Conservation (phyloP, 2,797 vertebrate genomes). For the Chaunax sp. region DNA sequence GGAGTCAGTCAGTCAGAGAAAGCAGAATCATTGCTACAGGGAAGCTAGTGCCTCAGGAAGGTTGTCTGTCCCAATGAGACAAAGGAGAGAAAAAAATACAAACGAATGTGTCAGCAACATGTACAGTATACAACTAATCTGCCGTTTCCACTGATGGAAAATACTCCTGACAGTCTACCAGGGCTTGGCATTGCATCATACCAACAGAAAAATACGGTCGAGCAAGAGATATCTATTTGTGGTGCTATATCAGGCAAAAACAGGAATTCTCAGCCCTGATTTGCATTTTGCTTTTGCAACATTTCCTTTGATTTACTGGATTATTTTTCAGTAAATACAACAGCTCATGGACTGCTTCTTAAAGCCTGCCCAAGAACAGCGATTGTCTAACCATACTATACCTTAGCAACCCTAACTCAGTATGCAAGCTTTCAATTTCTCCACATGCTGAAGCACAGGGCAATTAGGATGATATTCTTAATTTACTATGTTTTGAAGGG, state of each 20-base stretch:
- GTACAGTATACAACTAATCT: constrained; percentile 46
- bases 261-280: not conserved
- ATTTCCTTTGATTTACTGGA: constrained; percentile 11
- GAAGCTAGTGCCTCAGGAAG: constrained; percentile 31
- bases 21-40: constrained; percentile 32
- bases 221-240: not conserved
- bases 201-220: not conserved
- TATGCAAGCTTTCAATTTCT: not conserved
- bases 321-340: constrained; percentile 6
- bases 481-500: not conserved
- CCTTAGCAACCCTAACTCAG: not conserved
- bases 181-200: not conserved
- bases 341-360: not conserved
- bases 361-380: not conserved
- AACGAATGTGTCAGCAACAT: constrained; percentile 35
- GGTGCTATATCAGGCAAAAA: not conserved
- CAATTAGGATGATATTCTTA: not conserved
- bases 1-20: constrained; percentile 48
- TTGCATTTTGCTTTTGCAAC: constrained; percentile 9
- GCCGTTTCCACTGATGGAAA: constrained; percentile 34
- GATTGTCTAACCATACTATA: not conserved
- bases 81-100: constrained; percentile 16
- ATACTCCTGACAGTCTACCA: constrained; percentile 8
- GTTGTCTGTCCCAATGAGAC: constrained; percentile 36
- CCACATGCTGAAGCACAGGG: not conserved